These are phyloP conservation scores for Grallaria varia DNA, from an alignment of 2,113 vertebrate genomes.

Conservation along the genomic window DNA sequence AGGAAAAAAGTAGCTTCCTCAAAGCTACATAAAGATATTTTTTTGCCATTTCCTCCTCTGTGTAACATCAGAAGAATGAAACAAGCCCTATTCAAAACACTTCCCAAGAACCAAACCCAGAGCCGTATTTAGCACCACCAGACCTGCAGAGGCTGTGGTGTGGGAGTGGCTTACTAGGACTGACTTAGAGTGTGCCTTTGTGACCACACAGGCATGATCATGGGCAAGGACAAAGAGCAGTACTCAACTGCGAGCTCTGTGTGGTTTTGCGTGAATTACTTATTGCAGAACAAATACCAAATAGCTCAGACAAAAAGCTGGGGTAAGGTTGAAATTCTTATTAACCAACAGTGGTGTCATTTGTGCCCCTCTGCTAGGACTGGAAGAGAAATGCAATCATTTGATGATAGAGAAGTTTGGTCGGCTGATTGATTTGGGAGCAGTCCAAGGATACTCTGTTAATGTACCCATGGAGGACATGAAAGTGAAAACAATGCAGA, in stretches of 20 bases:
- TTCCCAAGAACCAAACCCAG: neutral
- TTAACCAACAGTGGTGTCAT: neutral
- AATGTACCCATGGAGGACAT: conserved; percentile 83
- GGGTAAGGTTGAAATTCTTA: neutral
- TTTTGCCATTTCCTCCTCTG: neutral
- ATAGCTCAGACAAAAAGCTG: neutral
- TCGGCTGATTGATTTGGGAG: conserved; percentile 83
- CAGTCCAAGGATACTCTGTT: conserved; percentile 81
- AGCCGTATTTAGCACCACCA: neutral
- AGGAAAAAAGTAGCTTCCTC: neutral
- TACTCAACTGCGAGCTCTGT: neutral
- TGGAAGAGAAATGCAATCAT: conserved; percentile 78
- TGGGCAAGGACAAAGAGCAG: neutral
- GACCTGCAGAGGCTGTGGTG: neutral
- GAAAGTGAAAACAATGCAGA: conserved; percentile 76
- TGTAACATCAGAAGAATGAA: neutral
- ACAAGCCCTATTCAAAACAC: neutral
- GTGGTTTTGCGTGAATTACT: neutral
- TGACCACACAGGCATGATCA: neutral
- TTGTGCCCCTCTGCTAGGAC: conserved; percentile 65
- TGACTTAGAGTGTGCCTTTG: neutral
- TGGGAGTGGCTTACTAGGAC: neutral
- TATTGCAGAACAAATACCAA: neutral
- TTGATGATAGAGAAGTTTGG: conserved; percentile 90
- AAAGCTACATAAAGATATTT: neutral